Evolutionary conservation across 2,113 vertebrate genomes (phyloP).

Genomic region (Xiphias gladius): DNA sequence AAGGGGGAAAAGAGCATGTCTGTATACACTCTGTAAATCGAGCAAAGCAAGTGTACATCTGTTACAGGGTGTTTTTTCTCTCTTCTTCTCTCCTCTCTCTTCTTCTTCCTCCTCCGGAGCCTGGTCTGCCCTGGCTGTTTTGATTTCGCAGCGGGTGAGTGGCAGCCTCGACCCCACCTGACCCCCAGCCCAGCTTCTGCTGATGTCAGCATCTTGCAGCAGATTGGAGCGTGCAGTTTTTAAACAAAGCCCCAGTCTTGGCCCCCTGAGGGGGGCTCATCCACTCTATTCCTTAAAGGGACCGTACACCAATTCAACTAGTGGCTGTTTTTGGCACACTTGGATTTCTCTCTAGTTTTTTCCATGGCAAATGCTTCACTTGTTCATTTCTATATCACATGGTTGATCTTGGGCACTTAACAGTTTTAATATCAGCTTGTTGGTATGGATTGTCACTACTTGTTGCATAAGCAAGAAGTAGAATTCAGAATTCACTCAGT

Average conservation of each 20-base stretch:
- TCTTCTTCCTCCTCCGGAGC: conserved; percentile 46
- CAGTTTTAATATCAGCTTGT: not conserved
- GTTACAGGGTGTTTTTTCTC: conserved; percentile 33
- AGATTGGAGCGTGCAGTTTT: conserved; percentile 80
- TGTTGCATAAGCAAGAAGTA: conserved; percentile 12
- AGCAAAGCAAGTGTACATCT: conserved; percentile 34
- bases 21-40: conserved; percentile 17
- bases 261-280: conserved; percentile 54
- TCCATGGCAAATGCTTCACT: not conserved
- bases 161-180: conserved; percentile 81
- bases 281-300: conserved; percentile 77
- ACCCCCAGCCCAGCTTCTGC: conserved; percentile 76
- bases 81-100: conserved; percentile 1
- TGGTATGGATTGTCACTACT: not conserved
- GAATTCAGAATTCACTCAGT: no score
- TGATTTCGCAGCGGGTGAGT: conserved; percentile 78
- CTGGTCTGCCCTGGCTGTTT: conserved; percentile 70
- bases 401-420: not conserved
- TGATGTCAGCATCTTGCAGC: conserved; percentile 85
- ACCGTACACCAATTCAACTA: conserved; percentile 36
- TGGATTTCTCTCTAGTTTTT: not conserved
- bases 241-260: conserved; percentile 77
- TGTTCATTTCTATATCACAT: not conserved
- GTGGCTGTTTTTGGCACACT: conserved; percentile 22
- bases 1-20: conserved; percentile 7